Conservation (phyloP, 2,888 invertebrate genomes). For the Hemicrepidius hirtus region DNA sequence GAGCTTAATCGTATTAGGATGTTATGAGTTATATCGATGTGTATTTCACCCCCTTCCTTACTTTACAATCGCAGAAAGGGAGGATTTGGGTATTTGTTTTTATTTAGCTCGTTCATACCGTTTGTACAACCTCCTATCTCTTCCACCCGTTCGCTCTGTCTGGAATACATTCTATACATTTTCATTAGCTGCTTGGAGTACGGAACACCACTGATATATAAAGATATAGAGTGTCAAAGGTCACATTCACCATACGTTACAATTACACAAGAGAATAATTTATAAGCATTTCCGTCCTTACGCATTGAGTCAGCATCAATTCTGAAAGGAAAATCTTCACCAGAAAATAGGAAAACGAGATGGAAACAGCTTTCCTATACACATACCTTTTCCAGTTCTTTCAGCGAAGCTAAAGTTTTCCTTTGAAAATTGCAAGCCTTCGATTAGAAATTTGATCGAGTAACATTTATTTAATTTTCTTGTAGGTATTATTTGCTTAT, state of each 20-base stretch:
- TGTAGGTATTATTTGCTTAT: no score
- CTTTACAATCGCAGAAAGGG: background rate
- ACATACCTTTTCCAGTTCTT: no score
- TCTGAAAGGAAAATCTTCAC: background rate
- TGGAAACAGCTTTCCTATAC: background rate
- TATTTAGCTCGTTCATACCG: slow-evolving; percentile 23
- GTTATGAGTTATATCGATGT: slow-evolving; percentile 43
- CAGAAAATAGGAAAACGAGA: background rate
- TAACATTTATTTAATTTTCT: no score
- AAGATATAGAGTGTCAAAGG: slow-evolving; percentile 39
- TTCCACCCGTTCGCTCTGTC: background rate
- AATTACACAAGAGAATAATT: slow-evolving; percentile 34
- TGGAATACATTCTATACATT: slow-evolving; percentile 37
- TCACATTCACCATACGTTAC: slow-evolving; percentile 36
- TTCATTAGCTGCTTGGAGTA: slow-evolving; percentile 37
- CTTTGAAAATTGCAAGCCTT: no score
- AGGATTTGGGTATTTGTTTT: slow-evolving; percentile 38
- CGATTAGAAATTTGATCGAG: no score
- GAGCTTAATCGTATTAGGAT: slow-evolving; percentile 45
- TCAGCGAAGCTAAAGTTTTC: no score
- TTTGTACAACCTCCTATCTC: background rate
- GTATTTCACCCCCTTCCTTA: background rate
- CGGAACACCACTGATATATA: slow-evolving; percentile 37
- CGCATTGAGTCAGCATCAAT: slow-evolving; percentile 14
- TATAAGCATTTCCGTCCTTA: slow-evolving; percentile 26